Base-by-base conservation (phyloP, 2,113 vertebrate species). In the Paramisgurnus dabryanus region DNA sequence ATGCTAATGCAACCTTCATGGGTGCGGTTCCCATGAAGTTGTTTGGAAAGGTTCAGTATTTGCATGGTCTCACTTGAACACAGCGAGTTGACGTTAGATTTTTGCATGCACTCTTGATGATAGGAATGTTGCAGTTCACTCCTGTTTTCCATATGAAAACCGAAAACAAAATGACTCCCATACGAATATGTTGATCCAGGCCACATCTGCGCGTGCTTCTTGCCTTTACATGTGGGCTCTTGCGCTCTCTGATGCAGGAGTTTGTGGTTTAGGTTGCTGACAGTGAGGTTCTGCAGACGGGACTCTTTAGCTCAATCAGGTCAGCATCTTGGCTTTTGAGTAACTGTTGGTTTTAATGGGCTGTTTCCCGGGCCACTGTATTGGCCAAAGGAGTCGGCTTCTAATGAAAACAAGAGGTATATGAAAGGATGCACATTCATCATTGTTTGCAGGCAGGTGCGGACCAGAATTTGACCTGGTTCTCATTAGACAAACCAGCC, bases 41-140 rank as follows among this genome's bases (percentile, higher is more conserved):
- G 34, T 43, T 83, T 77, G 73, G 70, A 67, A 72, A 61, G n/a
- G 53, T 63, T 73, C 43, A 17, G 9, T 18, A 40, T 63, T 63
- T 63, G 82, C 47, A 22, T 84, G 68, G 43, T 34, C 39, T 65
- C 40, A 34, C n/a, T 40, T 9, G 5, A 58, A 4, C 11, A 45
- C 63, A 22, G 3, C 0, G 17, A 73, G 61, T 3, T 39, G 39
- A 40, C 63, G 79, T 80, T 78, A 49, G 1, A 15, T 22, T 71
- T 76, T 78, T 84, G 79, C 79, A 80, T 73, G 76, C 43, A 39
- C 53, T 58, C 58, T 69, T 81, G 78, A 60, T 70, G 61, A 43
- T 58, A 75, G 60, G 2, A 71, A 58, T 22, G 39, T 55, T 61
- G 49, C 68, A 53, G 27, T 47, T 75, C 63, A 22, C 34, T 15